Conservation (phyloP, 2,888 invertebrate genomes). For the Conistra vaccinii region DNA sequence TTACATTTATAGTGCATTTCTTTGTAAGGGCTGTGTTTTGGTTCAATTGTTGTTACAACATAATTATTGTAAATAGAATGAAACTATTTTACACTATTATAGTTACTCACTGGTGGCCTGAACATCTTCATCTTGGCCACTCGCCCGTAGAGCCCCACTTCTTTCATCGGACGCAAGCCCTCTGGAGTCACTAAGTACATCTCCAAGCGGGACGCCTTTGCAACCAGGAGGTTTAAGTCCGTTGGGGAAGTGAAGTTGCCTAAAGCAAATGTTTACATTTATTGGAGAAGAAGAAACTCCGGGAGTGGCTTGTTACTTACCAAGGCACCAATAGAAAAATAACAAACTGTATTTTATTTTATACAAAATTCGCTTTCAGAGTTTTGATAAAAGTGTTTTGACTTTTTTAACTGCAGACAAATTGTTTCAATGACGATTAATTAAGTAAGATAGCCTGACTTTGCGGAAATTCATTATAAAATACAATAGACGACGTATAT, state of each 20-base stretch:
- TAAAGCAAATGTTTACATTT: conserved; percentile 76
- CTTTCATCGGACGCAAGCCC: conserved; percentile 98
- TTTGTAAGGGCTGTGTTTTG: not conserved
- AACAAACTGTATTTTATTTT: not conserved
- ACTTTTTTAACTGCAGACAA: not conserved
- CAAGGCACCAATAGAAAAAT: not conserved
- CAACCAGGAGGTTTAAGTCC: conserved; percentile 98
- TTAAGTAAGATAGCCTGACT: too few species aligned
- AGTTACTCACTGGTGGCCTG: conserved; percentile 94
- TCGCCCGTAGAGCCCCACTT: conserved; percentile 98
- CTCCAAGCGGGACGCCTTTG: conserved; percentile 98
- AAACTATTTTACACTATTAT: conserved; percentile 19
- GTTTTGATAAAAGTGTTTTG: not conserved
- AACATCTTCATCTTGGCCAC: conserved; percentile 98
- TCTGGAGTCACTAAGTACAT: conserved; percentile 99
- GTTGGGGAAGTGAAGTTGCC: conserved; percentile 98
- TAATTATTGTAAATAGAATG: not conserved
- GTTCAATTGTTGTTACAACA: not conserved
- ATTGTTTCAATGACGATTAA: too few species aligned
- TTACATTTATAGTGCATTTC: not conserved
- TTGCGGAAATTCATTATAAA: too few species aligned
- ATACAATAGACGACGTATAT: too few species aligned
- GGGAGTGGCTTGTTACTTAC: not conserved
- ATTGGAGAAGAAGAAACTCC: not conserved
- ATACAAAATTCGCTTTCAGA: not conserved